Percentiles rank a stretch among this genome's conserved stretches.
These are phyloP conservation scores for Zaprionus capensis DNA, from an alignment of 1,140 invertebrate genomes.

Conservation along the genomic window DNA sequence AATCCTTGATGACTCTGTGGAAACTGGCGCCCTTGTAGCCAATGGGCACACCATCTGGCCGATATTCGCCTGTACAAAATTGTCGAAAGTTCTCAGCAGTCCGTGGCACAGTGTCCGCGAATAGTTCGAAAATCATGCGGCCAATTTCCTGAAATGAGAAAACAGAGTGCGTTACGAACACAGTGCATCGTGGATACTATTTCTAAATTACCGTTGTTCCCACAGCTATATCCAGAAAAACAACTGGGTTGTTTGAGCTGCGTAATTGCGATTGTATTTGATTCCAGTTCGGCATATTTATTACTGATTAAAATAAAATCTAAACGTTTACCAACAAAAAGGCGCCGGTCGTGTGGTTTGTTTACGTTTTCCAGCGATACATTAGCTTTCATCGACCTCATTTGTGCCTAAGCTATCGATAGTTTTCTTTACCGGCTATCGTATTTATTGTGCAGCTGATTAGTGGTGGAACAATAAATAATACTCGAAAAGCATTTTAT, in stretches of 20 bases:
- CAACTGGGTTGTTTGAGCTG: slow-evolving; percentile 97
- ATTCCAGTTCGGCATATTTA: slow-evolving; percentile 93
- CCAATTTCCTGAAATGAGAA: slow-evolving; percentile 89
- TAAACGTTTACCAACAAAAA: slow-evolving; percentile 42
- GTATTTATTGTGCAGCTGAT: slow-evolving; percentile 8
- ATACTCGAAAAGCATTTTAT: background rate
- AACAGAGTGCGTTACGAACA: background rate
- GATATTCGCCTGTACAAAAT: slow-evolving; percentile 97
- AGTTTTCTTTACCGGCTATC: slow-evolving; percentile 16
- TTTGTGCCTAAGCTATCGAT: slow-evolving; percentile 38
- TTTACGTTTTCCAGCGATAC: slow-evolving; percentile 61
- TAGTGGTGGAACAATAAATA: background rate
- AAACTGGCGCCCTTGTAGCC: slow-evolving; percentile 98
- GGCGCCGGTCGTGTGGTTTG: slow-evolving; percentile 48
- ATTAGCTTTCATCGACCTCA: slow-evolving; percentile 8
- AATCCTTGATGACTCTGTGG: slow-evolving; percentile 99
- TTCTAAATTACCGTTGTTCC: slow-evolving; percentile 90
- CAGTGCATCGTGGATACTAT: background rate
- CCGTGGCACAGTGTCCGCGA: slow-evolving; percentile 97
- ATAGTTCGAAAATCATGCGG: slow-evolving; percentile 97
- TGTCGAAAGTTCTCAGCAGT: slow-evolving; percentile 99
- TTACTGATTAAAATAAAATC: slow-evolving; percentile 15
- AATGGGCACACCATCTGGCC: slow-evolving; percentile 96
- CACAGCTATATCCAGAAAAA: slow-evolving; percentile 98
- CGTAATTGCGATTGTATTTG: slow-evolving; percentile 96